Conservation (phyloP, 2,113 vertebrate genomes). For the Xenotilapia longispinis region DNA sequence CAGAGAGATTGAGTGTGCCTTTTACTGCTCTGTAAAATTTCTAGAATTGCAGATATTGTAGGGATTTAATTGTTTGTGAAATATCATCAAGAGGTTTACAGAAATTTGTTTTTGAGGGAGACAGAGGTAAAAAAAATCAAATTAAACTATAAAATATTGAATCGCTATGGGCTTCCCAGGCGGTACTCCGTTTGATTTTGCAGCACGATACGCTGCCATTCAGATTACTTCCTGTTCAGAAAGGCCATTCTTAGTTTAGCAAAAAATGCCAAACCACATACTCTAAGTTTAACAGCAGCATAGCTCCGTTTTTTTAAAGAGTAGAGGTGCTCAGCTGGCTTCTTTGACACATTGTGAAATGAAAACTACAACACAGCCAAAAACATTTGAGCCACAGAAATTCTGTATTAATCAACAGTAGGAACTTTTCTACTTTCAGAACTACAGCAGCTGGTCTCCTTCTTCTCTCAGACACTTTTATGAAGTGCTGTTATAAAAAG, state of each 20-base stretch:
- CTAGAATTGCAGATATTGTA: not conserved
- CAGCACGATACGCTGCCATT: not conserved
- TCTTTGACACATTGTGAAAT: not conserved
- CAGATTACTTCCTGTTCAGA: not conserved
- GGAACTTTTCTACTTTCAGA: not conserved
- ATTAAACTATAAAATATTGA: not conserved
- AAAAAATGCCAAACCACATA: not conserved
- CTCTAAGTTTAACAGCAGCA: not conserved
- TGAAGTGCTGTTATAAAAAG: not conserved
- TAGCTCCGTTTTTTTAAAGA: not conserved
- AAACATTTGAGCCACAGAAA: not conserved
- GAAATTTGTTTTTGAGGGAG: not conserved
- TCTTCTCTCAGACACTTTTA: not conserved
- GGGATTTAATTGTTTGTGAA: not conserved
- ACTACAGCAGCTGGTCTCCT: not conserved
- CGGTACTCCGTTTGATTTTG: not conserved
- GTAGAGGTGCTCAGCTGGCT: not conserved
- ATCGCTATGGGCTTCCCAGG: accelerated
- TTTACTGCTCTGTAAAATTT: not conserved
- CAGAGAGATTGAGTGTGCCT: not conserved
- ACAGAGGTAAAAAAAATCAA: not conserved
- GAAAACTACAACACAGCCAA: not conserved
- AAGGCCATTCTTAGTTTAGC: not conserved
- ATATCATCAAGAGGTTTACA: not conserved
- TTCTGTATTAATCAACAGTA: not conserved